These are phyloP conservation scores for Ectemnius cavifrons DNA, from an alignment of 2,888 invertebrate species.

Conservation along the genomic window DNA sequence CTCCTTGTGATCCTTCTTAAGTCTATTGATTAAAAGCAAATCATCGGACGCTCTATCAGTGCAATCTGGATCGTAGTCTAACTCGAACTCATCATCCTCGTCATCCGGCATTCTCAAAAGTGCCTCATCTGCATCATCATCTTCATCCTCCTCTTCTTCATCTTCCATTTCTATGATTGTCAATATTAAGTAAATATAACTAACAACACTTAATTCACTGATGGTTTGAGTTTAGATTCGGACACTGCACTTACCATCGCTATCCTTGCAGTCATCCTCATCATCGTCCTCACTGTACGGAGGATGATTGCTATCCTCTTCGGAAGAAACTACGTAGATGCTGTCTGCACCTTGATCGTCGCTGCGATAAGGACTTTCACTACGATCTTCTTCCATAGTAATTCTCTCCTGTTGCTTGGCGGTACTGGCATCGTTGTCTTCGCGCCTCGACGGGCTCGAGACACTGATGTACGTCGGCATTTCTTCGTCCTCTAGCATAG, in stretches of 20 bases:
- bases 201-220: too few species aligned
- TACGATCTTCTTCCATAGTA: constrained; percentile 40
- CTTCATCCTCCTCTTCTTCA: constrained; percentile 58
- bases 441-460: constrained; percentile 61
- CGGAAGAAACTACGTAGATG: constrained; percentile 66
- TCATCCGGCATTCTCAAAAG: constrained; percentile 40
- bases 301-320: constrained; percentile 59
- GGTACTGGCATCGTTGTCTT: constrained; percentile 51
- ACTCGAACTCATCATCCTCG: constrained; percentile 59
- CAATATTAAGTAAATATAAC: neutral
- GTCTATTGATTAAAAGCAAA: constrained; percentile 53
- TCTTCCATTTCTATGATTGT: constrained; percentile 48
- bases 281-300: constrained; percentile 58
- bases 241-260: constrained; percentile 47
- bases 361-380: constrained; percentile 57
- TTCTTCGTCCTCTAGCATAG: constrained; percentile 70
- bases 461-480: constrained; percentile 70
- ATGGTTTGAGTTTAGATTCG: too few species aligned
- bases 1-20: constrained; percentile 57
- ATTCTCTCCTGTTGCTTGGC: constrained; percentile 33
- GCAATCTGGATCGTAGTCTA: constrained; percentile 63
- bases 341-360: constrained; percentile 65
- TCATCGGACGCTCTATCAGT: constrained; percentile 71
- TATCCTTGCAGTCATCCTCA: constrained; percentile 49
- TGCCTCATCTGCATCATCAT: constrained; percentile 54